Evolutionary conservation across 2,113 vertebrate genomes (phyloP), one percentile per base, ranked within the genome.

Genomic region (Rhinolophus ferrumequinum): DNA sequence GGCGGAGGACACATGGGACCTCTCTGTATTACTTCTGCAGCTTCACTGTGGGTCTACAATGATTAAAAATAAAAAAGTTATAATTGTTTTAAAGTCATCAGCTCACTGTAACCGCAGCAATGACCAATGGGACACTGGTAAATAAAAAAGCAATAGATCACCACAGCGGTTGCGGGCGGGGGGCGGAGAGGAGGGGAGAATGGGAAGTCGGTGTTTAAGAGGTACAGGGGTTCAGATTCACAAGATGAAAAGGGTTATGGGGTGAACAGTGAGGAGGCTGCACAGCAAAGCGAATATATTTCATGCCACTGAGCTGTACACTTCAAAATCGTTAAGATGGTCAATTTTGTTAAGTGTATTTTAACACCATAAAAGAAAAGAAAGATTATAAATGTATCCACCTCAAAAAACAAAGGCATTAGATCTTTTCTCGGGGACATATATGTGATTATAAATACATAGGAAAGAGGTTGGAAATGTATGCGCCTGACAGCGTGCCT

Each of bases 401-500:
- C 22, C 8, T 30, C 0, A 11, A 76, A 35, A 64, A 88, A 33
- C 70, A 33, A 75, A 67, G 44, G 75, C 69, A 64, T 19, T 33
- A 64, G 5, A 1, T 66, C 69, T 73, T 84, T 75, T 44, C 52
- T 38, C 15, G 18, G 56, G 56, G 56, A 35, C 19, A 47, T 16
- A 5, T 8, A 5, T 3, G 8, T 58, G 79, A 50, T 33, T 69
- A 15, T 58, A 69, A 58, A 67, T 33, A 47, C 22, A 75, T 0
- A 38, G 69, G 47, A 30, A 24, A 8, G 38, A 44, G 15, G 28
- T 21, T 0, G 11, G 66, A 28, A 33, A 41, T 64, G 4, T 6
- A 10, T 7, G 8, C 0, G 6, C 16, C 2, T 4, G 30, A 44
- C 0, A 24, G 1, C 14, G 22, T 3, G 6, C 5, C 44, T 28